A percentile compares a stretch with the other conserved stretches of the same genome.
Evolutionary conservation across 2,113 vertebrate genomes (phyloP).

Genomic region (Leiothrix lutea): DNA sequence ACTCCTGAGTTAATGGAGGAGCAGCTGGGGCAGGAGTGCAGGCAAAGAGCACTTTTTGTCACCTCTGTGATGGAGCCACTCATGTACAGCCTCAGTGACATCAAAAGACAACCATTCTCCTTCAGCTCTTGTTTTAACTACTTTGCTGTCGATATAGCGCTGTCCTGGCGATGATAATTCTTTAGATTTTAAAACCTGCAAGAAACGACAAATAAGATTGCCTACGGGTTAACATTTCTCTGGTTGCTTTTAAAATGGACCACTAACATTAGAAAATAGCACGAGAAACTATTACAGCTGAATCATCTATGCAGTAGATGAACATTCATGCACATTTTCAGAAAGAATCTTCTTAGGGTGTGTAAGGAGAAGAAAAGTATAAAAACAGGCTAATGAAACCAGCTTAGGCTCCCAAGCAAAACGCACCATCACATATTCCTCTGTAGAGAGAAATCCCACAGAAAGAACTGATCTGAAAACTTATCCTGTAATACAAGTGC

Average conservation of each 20-base stretch:
- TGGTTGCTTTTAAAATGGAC: not conserved
- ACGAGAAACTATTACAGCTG: not conserved
- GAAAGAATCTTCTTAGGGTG: not conserved
- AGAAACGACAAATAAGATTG: not conserved
- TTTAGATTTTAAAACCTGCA: slow-evolving; percentile 90
- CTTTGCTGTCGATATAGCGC: slow-evolving; percentile 96
- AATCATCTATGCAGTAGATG: not conserved
- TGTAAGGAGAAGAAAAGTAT: not conserved
- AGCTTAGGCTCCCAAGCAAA: not conserved
- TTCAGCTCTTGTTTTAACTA: slow-evolving; percentile 89
- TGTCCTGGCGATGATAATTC: slow-evolving; percentile 88
- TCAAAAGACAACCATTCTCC: slow-evolving; percentile 95
- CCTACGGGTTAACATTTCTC: not conserved
- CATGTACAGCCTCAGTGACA: slow-evolving; percentile 92
- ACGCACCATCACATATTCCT: not conserved
- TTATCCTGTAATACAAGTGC: not conserved
- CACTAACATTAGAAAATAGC: not conserved
- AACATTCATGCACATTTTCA: not conserved
- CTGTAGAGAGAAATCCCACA: not conserved
- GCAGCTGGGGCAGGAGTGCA: not conserved
- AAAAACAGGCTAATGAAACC: not conserved
- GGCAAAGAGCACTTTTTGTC: slow-evolving; percentile 5
- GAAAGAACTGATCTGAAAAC: not conserved
- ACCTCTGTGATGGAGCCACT: slow-evolving; percentile 96
- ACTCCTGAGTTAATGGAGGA: not conserved